Conservation (phyloP, 2,113 vertebrate genomes). For the Cottus gobio region DNA sequence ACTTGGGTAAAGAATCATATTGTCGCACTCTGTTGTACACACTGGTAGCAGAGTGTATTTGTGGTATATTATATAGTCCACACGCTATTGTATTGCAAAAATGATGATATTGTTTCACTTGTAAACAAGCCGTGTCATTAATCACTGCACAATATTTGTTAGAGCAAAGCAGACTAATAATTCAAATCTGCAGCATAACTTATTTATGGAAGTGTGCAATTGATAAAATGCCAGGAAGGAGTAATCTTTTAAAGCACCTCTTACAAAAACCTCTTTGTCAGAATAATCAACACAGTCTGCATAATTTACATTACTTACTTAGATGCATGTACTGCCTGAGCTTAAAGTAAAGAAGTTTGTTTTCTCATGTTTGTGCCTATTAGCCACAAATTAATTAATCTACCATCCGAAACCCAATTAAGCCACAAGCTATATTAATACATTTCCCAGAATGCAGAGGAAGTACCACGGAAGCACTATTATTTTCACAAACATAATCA, state of each 20-base stretch:
- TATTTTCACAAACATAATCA: conserved; percentile 85
- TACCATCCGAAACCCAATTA: conserved; percentile 81
- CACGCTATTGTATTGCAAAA: conserved; percentile 54
- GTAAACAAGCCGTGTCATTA: conserved; percentile 56
- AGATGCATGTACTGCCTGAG: conserved; percentile 79
- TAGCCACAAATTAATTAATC: conserved; percentile 89
- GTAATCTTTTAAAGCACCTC: conserved; percentile 80
- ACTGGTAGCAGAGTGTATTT: conserved; percentile 23
- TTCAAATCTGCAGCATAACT: conserved; percentile 65
- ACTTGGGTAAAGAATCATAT: conserved; percentile 27
- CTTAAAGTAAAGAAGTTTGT: conserved; percentile 88
- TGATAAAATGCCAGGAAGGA: conserved; percentile 81
- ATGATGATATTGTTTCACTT: conserved; percentile 56
- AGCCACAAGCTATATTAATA: conserved; percentile 86
- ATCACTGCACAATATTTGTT: conserved; percentile 63
- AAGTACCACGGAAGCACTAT: conserved; percentile 77
- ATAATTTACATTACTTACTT: conserved; percentile 88
- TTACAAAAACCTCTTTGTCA: conserved; percentile 82
- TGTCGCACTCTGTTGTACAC: conserved; percentile 15
- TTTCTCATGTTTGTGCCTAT: conserved; percentile 88
- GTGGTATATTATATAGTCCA: conserved; percentile 31
- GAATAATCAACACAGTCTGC: conserved; percentile 86
- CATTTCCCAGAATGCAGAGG: conserved; percentile 82
- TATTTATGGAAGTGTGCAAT: conserved; percentile 81
- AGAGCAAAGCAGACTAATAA: conserved; percentile 72